Evolutionary conservation across 2,797 vertebrate species (phyloP), one percentile per base, ranked within the genome.

Genomic region (Phoebastria nigripes): DNA sequence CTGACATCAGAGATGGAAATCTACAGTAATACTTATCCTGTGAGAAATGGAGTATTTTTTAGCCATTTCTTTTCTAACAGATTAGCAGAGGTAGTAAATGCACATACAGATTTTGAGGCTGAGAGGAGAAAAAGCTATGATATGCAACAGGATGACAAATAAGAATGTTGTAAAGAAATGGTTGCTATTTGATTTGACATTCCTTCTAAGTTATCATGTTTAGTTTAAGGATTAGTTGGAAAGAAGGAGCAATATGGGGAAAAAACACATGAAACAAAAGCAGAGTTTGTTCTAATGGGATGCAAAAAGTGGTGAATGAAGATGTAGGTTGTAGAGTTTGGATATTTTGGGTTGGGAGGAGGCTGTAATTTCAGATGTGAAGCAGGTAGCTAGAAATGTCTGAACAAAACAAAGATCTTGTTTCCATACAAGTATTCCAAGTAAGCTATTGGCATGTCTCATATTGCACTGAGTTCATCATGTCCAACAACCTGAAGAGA

Each of bases 311-410:
- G 44, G 26, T 9, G 4, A 62, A 51, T 31, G 24, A 82, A 56
- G 4, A 19, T 25, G 9, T 6, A 33, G 3, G 18, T 21, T 84
- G 10, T 42, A 61, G 35, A 55, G 7, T 12, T n/a, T 26, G 47
- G 14, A 8, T 77, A 11, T 47, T 58, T 88, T 25, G 35, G 11
- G 14, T 55, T 70, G 37, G n/a, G 19, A 72, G 15, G 9, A 90
- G 10, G 37, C 47, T 86, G 44, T 55, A 18, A 56, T 81, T 95
- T 94, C 2, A 6, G 2, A 20, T 6, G 6, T 44, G 29, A 87
- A 87, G 8, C 24, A 84, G 44, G 12, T 29, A 66, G 14, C 15
- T 67, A 42, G n/a, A 0, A 0, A 47, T 24, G 4, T 17, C 33
- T 74, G n/a, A 81, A 69, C 17, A 42, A 59, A 72, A n/a, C 15